Evolutionary conservation across 2,113 vertebrate genomes (phyloP), one percentile per base, ranked within the genome.

Genomic region (Cololabis saira): DNA sequence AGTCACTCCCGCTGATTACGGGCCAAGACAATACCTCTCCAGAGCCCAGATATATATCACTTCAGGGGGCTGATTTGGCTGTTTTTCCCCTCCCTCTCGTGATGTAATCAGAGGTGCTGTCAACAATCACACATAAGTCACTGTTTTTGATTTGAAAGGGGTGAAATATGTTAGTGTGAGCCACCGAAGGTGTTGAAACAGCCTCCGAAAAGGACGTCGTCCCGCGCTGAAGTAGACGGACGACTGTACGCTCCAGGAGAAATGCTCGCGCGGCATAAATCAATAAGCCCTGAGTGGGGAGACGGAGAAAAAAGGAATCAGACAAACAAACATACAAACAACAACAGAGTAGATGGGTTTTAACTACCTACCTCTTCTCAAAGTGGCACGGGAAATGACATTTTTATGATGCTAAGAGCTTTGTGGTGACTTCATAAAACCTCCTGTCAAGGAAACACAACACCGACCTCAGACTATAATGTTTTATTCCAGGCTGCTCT

Each of bases 41-140:
- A 66, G 61, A 86, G 82, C 82, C 76, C 65, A 27, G 24, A 83
- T 76, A 83, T 52, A 48, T 30, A 62, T 72, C 89, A 71, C 90
- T 57, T 76, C 83, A 68, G 90, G 91, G 86, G 90, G 92, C 85
- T 93, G 92, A 93, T 93, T 92, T 85, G 83, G 76, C 74, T 86
- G 87, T 76, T 76, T 73, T 83, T 79, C 55, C 66, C 5, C 69
- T 61, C 50, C 55, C 52, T 61, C 62, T 70, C 45, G 16, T 81
- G 52, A 67, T 75, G 81, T 82, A 91, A 92, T 91, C 88, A 91
- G 71, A 81, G 44, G 62, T 56, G 65, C 74, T 71, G 76, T 82
- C 78, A 72, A 45, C 37, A 71, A 78, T 66, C 2, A 48, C 27
- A 42, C 30, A 13, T 53, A 12, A 61, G 52, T 52, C 42, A 27